Base-by-base conservation (phyloP, 2,888 invertebrate genomes). In the Troides helena region DNA sequence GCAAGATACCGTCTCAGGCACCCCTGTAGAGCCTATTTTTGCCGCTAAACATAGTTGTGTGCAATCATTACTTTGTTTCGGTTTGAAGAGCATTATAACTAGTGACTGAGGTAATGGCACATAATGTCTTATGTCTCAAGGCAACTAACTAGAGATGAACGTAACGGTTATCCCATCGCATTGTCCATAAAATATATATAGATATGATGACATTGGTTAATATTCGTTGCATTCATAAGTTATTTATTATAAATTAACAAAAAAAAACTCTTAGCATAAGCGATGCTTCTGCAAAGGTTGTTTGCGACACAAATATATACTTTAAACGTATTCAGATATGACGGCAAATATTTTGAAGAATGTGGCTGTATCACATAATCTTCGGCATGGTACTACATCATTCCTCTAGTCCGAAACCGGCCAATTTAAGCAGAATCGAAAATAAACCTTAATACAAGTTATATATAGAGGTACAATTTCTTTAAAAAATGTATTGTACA, bases 401-500 rank as follows among this genome's bases (percentile, higher is more conserved):
- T 67, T 67, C 62, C 18, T 60, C 65, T 65, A 65, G 61, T 57
- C 56, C 46, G 56, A 61, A 69, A 65, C 18, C 46, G n/a, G 43
- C 50, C 61, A 14, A 53, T 25, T 17, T n/a, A 50, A 25, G 25
- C 14, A 21, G 4, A 23, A 57, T 46, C 2, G 46, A 12, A n/a
- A 65, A 43, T 61, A 17, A 69, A 36, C 12, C 43, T 65, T 68
- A 76, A 67, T 56, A 25, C 6, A 25, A 3, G 30, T 65, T 23
- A 36, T 17, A 2, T 21, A 30, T 65, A 73, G 69, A 71, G 72
- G 69, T 2, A 65, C 43, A n/a, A 70, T 68, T 75, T 21, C 67
- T 30, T 36, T 67, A 73, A 30, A n/a, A 50, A 62, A 65, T 62
- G 17, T 61, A 68, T 65, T 68, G 67, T 70, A 76, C 80, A 67